Evolutionary conservation across 2,113 vertebrate species (phyloP).

Genomic region (Sphyrna mokarran): DNA sequence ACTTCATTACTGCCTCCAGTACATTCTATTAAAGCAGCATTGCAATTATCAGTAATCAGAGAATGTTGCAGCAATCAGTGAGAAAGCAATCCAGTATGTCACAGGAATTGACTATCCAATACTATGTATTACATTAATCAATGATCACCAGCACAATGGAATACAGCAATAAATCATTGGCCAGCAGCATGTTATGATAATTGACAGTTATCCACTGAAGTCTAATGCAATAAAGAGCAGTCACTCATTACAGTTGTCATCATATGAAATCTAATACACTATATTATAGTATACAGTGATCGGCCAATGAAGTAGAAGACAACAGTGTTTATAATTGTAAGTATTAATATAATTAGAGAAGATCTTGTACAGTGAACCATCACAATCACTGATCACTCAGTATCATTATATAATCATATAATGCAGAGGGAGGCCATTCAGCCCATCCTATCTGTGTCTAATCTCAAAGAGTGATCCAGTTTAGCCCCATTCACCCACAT

Average conservation of each 20-base stretch:
- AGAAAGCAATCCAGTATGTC: background rate
- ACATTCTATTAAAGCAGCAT: background rate
- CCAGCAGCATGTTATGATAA: background rate
- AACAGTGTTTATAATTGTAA: background rate
- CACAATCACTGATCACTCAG: background rate
- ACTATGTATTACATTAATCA: background rate
- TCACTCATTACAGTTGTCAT: background rate
- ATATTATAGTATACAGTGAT: background rate
- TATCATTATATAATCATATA: background rate
- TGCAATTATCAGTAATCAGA: background rate
- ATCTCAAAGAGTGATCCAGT: background rate
- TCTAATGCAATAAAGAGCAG: background rate
- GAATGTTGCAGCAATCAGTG: background rate
- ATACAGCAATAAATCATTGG: background rate
- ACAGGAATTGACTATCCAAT: background rate
- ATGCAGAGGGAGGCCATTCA: background rate
- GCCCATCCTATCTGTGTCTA: background rate
- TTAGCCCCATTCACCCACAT: background rate
- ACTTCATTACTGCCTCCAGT: background rate
- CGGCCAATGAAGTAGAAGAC: background rate
- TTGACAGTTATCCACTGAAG: background rate
- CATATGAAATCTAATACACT: background rate
- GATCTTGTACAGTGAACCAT: background rate
- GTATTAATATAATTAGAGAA: background rate
- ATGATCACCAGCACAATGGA: background rate